Evolutionary conservation across 2,113 vertebrate genomes (phyloP).

Genomic region (Epinephelus lanceolatus): DNA sequence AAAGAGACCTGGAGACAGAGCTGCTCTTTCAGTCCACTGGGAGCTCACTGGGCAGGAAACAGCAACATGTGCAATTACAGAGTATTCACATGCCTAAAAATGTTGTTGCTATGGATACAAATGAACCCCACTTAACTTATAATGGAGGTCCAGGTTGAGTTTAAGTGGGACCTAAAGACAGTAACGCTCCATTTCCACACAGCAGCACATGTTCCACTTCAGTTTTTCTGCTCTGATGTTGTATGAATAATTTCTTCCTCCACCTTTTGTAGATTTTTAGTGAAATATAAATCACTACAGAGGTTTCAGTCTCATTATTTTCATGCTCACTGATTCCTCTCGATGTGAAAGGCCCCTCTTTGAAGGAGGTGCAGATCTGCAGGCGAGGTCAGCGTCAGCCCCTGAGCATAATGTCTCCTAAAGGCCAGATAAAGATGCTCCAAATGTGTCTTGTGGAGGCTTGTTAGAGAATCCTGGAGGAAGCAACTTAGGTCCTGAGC

Average conservation of each 20-base stretch:
- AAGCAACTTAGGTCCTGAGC: too few relatives aligned
- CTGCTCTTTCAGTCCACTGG: constrained; percentile 52
- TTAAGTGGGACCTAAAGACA: constrained; percentile 17
- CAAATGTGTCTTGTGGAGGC: too few relatives aligned
- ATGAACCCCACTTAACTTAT: constrained; percentile 23
- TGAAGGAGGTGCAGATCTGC: too few relatives aligned
- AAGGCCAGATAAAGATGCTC: too few relatives aligned
- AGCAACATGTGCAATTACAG: constrained; percentile 59
- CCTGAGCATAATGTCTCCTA: too few relatives aligned
- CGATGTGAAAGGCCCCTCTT: too few relatives aligned
- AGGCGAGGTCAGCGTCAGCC: too few relatives aligned
- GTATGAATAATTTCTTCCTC: neutral
- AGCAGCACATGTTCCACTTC: neutral
- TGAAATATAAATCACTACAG: neutral
- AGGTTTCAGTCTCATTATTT: neutral
- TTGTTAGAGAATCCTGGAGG: too few relatives aligned
- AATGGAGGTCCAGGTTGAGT: constrained; percentile 15
- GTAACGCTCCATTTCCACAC: constrained; percentile 3
- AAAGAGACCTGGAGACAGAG: constrained; percentile 54
- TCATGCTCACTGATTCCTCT: neutral
- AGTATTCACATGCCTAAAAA: constrained; percentile 30
- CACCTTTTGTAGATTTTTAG: neutral
- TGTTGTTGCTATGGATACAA: constrained; percentile 13
- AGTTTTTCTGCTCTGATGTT: neutral
- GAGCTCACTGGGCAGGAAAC: constrained; percentile 55